Evolutionary conservation across 2,888 invertebrate genomes (phyloP).

Genomic region (Drosophila trichaetosa): DNA sequence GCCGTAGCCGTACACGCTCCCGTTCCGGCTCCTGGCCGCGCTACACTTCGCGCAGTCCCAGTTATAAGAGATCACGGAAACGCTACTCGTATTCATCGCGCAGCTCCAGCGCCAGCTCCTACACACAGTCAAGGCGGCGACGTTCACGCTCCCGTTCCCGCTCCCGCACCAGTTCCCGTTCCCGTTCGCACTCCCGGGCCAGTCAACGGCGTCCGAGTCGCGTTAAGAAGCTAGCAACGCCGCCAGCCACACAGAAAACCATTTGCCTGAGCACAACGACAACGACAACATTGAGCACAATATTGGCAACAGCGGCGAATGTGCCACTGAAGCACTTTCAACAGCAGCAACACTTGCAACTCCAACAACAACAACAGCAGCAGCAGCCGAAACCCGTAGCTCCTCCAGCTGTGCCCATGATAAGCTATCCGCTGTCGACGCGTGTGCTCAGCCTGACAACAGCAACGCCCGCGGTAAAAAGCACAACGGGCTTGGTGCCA

Average conservation of each 20-base stretch:
- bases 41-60: constrained; percentile 77
- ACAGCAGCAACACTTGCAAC: constrained; percentile 24
- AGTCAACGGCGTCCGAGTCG: constrained; percentile 28
- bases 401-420: constrained; percentile 54
- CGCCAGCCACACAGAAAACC: constrained; percentile 28
- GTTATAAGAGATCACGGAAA: constrained; percentile 66
- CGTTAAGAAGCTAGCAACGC: constrained; percentile 35
- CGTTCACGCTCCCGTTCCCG: constrained; percentile 48
- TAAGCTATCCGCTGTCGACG: constrained; percentile 74
- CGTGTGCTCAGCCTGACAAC: constrained; percentile 49
- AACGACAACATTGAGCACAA: constrained; percentile 63
- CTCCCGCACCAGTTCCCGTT: constrained; percentile 42
- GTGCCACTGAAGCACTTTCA: constrained; percentile 36
- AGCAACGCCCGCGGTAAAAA: constrained; percentile 31
- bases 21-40: constrained; percentile 74
- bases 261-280: constrained; percentile 60
- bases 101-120: constrained; percentile 69
- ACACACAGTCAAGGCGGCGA: constrained; percentile 43
- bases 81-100: constrained; percentile 68
- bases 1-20: constrained; percentile 67
- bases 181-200: constrained; percentile 26
- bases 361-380: constrained; percentile 31
- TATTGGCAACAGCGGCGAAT: constrained; percentile 39
- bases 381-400: constrained; percentile 24
- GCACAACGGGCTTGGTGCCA: constrained; percentile 37